These are phyloP conservation scores for Agelas oroides DNA, from an alignment of 37 sponge, comb jelly and placozoan genomes.

Conservation along the genomic window DNA sequence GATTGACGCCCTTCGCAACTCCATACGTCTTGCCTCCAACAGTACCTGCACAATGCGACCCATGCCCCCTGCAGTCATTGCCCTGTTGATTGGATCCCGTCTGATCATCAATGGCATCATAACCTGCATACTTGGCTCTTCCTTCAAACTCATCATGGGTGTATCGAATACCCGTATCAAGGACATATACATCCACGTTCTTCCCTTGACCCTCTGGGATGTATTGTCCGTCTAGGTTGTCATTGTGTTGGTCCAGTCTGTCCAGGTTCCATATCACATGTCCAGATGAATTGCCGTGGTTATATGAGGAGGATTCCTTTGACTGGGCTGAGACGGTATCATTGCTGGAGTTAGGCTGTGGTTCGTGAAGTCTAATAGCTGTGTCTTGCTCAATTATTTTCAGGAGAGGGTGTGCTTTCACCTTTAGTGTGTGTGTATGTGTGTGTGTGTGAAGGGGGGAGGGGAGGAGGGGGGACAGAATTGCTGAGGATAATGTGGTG, in stretches of 20 bases:
- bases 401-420: constrained; percentile 59
- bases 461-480: too few relatives aligned
- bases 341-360: background rate
- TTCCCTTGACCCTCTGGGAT: constrained; percentile 64
- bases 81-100: constrained; percentile 57
- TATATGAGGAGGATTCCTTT: background rate
- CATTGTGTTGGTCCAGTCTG: constrained; percentile 69
- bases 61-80: constrained; percentile 83
- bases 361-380: constrained; percentile 29
- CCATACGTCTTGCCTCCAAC: constrained; percentile 79
- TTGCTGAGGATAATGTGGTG: too few relatives aligned
- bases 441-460: too few relatives aligned
- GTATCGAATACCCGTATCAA: constrained; percentile 78
- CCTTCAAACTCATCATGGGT: constrained; percentile 74
- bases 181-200: constrained; percentile 65
- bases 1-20: constrained; percentile 66
- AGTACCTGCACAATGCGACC: constrained; percentile 79
- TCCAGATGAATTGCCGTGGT: background rate
- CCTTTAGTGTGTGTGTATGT: too few relatives aligned
- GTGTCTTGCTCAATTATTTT: constrained; percentile 66
- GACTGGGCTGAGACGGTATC: background rate
- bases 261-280: constrained; percentile 81
- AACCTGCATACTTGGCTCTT: constrained; percentile 72
- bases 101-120: constrained; percentile 73
- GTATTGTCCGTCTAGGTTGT: constrained; percentile 48